Evolutionary conservation across 2,888 invertebrate genomes (phyloP), one percentile per base, ranked within the genome.

Genomic region (Pachymerium ferrugineum): DNA sequence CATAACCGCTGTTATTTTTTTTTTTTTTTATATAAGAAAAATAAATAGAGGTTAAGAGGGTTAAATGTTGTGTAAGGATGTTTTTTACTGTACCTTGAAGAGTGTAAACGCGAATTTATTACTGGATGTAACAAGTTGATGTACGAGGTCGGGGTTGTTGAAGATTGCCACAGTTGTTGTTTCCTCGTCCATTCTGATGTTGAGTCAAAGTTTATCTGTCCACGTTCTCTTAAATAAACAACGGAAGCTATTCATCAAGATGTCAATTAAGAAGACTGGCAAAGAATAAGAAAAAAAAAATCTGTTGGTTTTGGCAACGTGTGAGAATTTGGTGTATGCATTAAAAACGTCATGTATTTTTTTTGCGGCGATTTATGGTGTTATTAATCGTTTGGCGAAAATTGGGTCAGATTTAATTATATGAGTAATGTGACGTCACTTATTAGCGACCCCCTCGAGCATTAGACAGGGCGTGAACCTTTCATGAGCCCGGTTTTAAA

Each of bases 171-270:
- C 35, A 35, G 8, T 35, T 35, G 35, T n/a, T 31, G 16, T 14
- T 22, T 69, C 69, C n/a, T 69, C 33, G 30, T 69, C 33, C 69
- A 69, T 69, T 30, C 10, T 67, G 10, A 14, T 69, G 28, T n/a
- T 19, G 10, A 12, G 10, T 28, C 28, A 69, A n/a, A 29, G 62
- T 62, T 62, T 62, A 38, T 14, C 14, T 6, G 28, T 10, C 4
- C 10, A 28, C 19, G 16, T 62, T 62, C 28, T 62, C 3, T n/a
- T 62, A 38, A 38, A 38, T 62, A 62, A 62, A 10, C 2, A 62
- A 62, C 62, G 62, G 62, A 62, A 62, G 28, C 62, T 22, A n/a
- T 62, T 62, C 62, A 62, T 62, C 62, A 62, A 12, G 14, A 25
- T 25, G 62, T 25, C 62, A 62, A 22, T 62, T 62, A 62, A n/a